Evolutionary conservation across 2,113 vertebrate species (phyloP).

Genomic region (Pituophis catenifer): DNA sequence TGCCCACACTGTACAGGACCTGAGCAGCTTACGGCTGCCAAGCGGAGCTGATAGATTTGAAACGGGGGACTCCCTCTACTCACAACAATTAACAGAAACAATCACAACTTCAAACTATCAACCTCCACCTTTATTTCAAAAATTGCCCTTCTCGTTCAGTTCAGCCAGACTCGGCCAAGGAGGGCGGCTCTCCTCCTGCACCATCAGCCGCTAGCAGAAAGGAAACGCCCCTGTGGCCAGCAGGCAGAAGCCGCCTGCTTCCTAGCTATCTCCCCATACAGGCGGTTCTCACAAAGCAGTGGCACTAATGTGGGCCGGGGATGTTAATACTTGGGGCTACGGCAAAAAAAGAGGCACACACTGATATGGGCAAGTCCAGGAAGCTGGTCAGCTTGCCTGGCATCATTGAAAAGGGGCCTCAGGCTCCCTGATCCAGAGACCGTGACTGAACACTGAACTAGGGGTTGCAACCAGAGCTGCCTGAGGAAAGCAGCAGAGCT

Average conservation of each 20-base stretch:
- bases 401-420: not conserved
- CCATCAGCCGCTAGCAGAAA: not conserved
- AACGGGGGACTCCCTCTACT: not conserved
- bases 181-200: not conserved
- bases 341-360: not conserved
- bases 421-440: not conserved
- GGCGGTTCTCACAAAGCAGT: not conserved
- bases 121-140: conserved; percentile 16
- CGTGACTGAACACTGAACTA: not conserved
- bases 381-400: too few species aligned
- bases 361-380: not conserved
- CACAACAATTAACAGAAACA: not conserved
- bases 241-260: too few species aligned
- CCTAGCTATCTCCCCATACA: not conserved
- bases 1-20: not conserved
- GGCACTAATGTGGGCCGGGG: too few species aligned
- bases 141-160: not conserved
- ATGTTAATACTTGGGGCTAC: not conserved
- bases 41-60: not conserved
- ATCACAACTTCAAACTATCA: not conserved
- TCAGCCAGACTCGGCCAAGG: not conserved
- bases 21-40: not conserved
- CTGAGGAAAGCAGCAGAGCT: not conserved
- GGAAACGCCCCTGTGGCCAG: not conserved
- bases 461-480: not conserved